Evolutionary conservation across 2,888 invertebrate genomes (phyloP).

Genomic region (Pedicia rivosa): DNA sequence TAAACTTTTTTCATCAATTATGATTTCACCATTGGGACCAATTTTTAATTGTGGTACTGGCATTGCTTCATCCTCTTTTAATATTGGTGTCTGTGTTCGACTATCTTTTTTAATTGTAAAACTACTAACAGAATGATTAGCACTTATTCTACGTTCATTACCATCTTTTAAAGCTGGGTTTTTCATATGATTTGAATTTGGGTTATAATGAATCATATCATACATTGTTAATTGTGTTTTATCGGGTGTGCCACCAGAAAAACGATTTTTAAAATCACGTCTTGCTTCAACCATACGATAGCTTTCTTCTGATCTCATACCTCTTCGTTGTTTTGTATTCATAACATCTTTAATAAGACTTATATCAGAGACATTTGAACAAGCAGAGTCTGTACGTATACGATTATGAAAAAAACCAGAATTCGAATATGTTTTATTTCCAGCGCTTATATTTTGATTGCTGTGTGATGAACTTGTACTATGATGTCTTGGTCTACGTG

Average conservation of each 20-base stretch:
- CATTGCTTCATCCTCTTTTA: conserved; percentile 27
- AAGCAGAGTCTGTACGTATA: conserved; percentile 28
- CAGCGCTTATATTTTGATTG: conserved; percentile 2
- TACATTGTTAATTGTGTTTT: conserved; percentile 70
- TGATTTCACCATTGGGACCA: conserved; percentile 68
- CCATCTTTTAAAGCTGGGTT: conserved; percentile 22
- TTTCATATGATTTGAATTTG: conserved; percentile 58
- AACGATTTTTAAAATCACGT: conserved; percentile 35
- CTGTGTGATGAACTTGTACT: conserved; percentile 14
- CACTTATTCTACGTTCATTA: conserved; percentile 16
- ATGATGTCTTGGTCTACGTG: conserved; percentile 22
- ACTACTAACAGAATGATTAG: conserved; percentile 1
- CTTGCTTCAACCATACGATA: conserved; percentile 37
- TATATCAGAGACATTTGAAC: conserved; percentile 25
- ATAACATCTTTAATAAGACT: not conserved
- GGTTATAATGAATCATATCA: conserved; percentile 86
- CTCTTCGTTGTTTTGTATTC: conserved; percentile 1
- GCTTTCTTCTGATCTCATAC: conserved; percentile 30
- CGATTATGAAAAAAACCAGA: conserved; percentile 17
- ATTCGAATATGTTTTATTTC: not conserved
- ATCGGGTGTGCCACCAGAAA: conserved; percentile 37
- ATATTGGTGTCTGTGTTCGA: conserved; percentile 15
- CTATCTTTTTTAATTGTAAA: conserved; percentile 6
- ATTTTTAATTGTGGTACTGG: conserved; percentile 75
- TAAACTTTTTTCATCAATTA: conserved; percentile 72